phyloP scores from a whole-genome alignment of 2,113 vertebrate genomes.

The Paradisaea rubra region DNA sequence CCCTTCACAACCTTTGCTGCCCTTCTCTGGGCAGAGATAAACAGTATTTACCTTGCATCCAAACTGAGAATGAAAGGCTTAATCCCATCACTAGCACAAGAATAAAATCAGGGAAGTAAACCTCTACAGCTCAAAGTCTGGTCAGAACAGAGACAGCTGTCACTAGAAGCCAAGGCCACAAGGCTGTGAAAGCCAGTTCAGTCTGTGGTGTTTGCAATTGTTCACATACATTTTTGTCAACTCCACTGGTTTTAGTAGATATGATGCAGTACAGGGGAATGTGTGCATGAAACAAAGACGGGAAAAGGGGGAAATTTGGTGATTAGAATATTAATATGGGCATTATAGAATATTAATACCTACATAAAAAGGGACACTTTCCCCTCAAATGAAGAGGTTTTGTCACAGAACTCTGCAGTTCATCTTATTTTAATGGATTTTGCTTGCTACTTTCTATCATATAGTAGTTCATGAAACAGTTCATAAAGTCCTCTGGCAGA shows the following conservation, averaged over 20 bases:
- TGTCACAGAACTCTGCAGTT: neutral
- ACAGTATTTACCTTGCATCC: neutral
- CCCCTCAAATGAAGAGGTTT: neutral
- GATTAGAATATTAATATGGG: neutral
- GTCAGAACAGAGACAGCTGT: neutral
- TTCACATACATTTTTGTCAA: neutral
- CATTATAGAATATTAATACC: neutral
- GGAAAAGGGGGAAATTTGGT: neutral
- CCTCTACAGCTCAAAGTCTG: neutral
- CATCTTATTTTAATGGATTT: neutral
- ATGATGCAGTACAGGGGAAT: neutral
- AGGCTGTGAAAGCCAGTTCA: neutral
- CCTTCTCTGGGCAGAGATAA: neutral
- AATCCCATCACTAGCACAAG: neutral
- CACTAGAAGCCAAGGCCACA: neutral
- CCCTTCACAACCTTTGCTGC: neutral
- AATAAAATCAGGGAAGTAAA: neutral
- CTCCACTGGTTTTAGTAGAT: neutral
- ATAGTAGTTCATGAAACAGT: neutral
- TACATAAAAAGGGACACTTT: neutral
- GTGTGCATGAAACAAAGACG: neutral
- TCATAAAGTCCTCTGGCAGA: neutral
- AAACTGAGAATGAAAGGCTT: neutral
- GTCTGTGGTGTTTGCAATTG: neutral
- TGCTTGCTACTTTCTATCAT: neutral